Conservation (phyloP, 2,888 invertebrate genomes). For the Dusona sp. region DNA sequence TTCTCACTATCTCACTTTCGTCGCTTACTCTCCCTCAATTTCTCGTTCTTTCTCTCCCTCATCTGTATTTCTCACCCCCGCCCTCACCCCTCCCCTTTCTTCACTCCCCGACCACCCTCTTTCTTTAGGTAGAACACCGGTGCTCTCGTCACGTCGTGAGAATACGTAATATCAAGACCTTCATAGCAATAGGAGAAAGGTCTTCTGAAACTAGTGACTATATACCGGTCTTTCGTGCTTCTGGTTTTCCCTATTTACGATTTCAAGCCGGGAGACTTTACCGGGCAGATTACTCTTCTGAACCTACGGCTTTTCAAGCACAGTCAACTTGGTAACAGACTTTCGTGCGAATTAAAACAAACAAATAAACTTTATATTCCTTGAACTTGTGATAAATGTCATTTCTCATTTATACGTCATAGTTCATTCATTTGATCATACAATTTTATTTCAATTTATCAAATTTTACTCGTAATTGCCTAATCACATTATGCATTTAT, state of each 20-base stretch:
- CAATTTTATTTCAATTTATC: not conserved
- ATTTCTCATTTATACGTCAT: not conserved
- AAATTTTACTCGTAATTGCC: not conserved
- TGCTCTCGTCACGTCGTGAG: slow-evolving; percentile 71
- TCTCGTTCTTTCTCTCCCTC: slow-evolving; percentile 53
- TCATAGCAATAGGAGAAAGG: slow-evolving; percentile 36
- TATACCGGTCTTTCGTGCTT: slow-evolving; percentile 24
- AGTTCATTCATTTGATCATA: not conserved
- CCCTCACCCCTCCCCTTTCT: not conserved
- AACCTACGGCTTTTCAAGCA: slow-evolving; percentile 1
- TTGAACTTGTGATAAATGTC: not conserved
- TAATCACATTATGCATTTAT: not conserved
- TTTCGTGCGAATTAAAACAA: slow-evolving; percentile 5
- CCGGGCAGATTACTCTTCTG: slow-evolving; percentile 29
- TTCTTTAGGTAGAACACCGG: slow-evolving; percentile 61
- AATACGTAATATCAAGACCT: slow-evolving; percentile 76
- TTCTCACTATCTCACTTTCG: slow-evolving; percentile 48
- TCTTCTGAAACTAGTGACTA: slow-evolving; percentile 53
- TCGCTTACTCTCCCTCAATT: slow-evolving; percentile 54
- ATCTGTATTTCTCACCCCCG: slow-evolving; percentile 29
- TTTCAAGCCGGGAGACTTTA: not conserved
- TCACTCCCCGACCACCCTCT: not conserved
- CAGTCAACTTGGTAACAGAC: not conserved
- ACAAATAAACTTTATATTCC: not conserved
- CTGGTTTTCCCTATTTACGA: slow-evolving; percentile 57